A percentile compares a stretch with the other conserved stretches of the same genome.
Evolutionary conservation across 1,140 invertebrate genomes (phyloP).

Genomic region (Drosophila setifemur): DNA sequence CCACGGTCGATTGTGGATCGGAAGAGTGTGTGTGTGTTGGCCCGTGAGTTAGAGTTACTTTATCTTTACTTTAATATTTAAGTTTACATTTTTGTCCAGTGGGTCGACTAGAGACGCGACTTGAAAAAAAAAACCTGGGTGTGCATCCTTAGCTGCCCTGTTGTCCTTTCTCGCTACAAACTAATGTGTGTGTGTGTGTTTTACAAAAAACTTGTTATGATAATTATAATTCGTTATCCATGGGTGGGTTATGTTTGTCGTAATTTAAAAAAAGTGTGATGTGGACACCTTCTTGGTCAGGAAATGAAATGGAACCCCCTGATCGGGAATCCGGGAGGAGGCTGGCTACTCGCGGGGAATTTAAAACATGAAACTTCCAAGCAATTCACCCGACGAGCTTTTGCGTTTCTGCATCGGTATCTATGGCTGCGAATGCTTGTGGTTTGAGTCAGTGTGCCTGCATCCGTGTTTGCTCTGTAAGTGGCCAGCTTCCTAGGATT

Average conservation of each 20-base stretch:
- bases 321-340: no score
- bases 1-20: constrained; percentile 1
- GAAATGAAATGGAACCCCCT: no score
- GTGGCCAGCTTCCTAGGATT: constrained; percentile 24
- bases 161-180: not conserved
- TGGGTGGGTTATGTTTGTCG: no score
- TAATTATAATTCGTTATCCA: no score
- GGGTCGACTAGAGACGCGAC: constrained; percentile 25
- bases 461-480: not conserved
- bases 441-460: not conserved
- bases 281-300: no score
- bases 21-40: not conserved
- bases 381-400: no score
- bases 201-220: no score
- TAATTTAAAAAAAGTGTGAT: no score
- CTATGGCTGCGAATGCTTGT: no score
- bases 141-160: not conserved
- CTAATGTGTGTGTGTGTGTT: not conserved
- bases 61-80: not conserved
- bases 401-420: not conserved
- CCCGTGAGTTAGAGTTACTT: not conserved
- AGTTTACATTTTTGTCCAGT: not conserved
- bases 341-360: no score
- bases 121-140: not conserved
- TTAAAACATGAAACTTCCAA: no score